phyloP scores from a whole-genome alignment of 2,113 vertebrate genomes.

The Pseudorasbora parva region DNA sequence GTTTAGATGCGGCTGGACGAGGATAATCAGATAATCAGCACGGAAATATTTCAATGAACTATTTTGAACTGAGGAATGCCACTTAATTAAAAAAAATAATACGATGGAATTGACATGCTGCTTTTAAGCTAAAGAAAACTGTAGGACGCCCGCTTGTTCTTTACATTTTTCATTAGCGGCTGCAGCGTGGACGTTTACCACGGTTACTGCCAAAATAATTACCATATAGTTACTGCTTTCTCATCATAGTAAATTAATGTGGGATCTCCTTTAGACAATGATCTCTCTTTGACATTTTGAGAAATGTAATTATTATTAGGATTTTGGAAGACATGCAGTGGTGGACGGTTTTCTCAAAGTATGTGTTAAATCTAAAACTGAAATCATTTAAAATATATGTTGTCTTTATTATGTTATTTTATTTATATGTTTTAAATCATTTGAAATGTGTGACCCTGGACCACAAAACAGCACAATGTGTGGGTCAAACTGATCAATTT shows the following conservation, averaged over 20 bases:
- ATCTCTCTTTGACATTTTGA: background rate
- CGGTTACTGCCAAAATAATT: constrained; percentile 2
- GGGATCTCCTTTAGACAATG: background rate
- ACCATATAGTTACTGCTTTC: background rate
- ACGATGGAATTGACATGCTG: background rate
- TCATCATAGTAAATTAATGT: background rate
- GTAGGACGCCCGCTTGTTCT: background rate
- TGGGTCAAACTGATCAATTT: too few relatives aligned
- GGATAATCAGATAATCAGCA: constrained; percentile 22
- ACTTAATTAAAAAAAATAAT: background rate
- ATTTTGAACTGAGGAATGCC: background rate
- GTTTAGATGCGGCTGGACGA: constrained; percentile 21
- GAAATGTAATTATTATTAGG: too few relatives aligned
- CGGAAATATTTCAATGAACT: constrained; percentile 15
- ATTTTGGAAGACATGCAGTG: background rate
- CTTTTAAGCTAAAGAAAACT: background rate
- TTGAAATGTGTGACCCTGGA: too few relatives aligned
- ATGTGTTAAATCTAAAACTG: background rate
- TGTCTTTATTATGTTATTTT: background rate
- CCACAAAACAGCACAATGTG: too few relatives aligned
- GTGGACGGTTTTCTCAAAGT: background rate
- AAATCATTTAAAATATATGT: background rate
- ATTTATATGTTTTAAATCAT: background rate
- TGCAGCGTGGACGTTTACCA: constrained; percentile 8
- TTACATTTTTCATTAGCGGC: constrained; percentile 6